Evolutionary conservation across 2,797 vertebrate genomes (phyloP).

Genomic region (Zenarchopterus dispar): DNA sequence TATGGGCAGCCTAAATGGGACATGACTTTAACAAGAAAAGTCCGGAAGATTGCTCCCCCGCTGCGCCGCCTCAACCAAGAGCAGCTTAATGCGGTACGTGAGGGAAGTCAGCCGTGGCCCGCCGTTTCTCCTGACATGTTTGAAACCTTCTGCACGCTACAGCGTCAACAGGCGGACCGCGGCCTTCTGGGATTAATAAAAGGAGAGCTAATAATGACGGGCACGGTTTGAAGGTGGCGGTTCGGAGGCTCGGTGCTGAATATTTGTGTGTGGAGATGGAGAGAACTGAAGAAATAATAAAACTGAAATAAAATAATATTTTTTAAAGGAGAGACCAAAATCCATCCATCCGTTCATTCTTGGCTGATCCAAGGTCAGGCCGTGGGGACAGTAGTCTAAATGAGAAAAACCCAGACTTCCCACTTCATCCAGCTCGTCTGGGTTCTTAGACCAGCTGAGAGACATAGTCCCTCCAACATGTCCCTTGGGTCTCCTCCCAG

Average conservation of each 20-base stretch:
- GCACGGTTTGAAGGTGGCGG: conserved; percentile 44
- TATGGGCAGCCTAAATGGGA: conserved; percentile 40
- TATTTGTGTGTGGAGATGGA: conserved; percentile 33
- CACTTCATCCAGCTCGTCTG: too few species aligned
- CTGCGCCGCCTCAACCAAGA: conserved; percentile 47
- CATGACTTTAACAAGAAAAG: conserved; percentile 54
- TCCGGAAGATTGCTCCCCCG: conserved; percentile 38
- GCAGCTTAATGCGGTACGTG: conserved; percentile 34
- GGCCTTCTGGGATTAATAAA: conserved; percentile 67
- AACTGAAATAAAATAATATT: too few species aligned
- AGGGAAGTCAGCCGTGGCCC: conserved; percentile 49
- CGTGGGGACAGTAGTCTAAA: not conserved
- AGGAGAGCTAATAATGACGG: conserved; percentile 43
- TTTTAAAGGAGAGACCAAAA: conserved; percentile 25
- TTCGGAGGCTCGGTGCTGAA: conserved; percentile 13
- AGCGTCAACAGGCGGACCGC: conserved; percentile 63
- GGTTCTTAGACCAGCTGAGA: too few species aligned
- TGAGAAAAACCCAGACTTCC: not conserved
- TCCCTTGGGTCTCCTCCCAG: too few species aligned
- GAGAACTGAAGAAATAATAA: conserved; percentile 5
- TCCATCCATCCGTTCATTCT: conserved; percentile 40
- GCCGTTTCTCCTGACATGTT: conserved; percentile 47
- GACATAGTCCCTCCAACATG: too few species aligned
- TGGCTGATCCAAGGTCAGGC: not conserved
- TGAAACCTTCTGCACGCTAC: conserved; percentile 46